phyloP scores from a whole-genome alignment of 2,797 vertebrate species.

The Crax fasciolata region DNA sequence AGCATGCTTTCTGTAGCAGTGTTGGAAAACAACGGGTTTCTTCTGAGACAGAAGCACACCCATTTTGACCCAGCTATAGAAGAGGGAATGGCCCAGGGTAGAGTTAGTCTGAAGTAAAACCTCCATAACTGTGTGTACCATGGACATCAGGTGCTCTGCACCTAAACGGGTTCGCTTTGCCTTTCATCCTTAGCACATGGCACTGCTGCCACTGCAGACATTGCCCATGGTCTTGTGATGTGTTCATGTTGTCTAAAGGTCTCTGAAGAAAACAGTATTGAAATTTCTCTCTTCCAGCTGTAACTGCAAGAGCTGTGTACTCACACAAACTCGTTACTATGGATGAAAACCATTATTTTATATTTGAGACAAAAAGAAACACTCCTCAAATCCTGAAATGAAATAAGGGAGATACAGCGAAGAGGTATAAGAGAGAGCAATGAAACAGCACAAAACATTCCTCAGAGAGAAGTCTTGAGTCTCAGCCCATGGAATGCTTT shows the following conservation, averaged over 20 bases:
- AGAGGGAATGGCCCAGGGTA: background rate
- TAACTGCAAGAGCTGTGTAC: background rate
- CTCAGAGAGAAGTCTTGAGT: background rate
- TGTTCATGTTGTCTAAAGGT: background rate
- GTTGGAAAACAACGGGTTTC: background rate
- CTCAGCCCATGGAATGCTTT: background rate
- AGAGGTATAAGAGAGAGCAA: background rate
- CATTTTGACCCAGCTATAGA: background rate
- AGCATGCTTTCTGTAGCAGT: background rate
- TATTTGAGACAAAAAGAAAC: background rate
- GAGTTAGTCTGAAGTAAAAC: background rate
- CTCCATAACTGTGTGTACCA: background rate
- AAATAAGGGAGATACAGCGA: background rate
- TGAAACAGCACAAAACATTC: background rate
- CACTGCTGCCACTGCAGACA: background rate
- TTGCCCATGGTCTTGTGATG: background rate
- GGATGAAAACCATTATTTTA: background rate
- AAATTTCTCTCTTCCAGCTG: background rate
- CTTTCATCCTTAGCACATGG: background rate
- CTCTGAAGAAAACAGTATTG: background rate
- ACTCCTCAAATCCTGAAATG: background rate
- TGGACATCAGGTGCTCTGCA: background rate
- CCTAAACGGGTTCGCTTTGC: background rate
- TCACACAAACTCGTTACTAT: background rate
- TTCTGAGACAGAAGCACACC: background rate